Evolutionary conservation across 2,797 vertebrate species (phyloP).

Genomic region (Falco novaeseelandiae): DNA sequence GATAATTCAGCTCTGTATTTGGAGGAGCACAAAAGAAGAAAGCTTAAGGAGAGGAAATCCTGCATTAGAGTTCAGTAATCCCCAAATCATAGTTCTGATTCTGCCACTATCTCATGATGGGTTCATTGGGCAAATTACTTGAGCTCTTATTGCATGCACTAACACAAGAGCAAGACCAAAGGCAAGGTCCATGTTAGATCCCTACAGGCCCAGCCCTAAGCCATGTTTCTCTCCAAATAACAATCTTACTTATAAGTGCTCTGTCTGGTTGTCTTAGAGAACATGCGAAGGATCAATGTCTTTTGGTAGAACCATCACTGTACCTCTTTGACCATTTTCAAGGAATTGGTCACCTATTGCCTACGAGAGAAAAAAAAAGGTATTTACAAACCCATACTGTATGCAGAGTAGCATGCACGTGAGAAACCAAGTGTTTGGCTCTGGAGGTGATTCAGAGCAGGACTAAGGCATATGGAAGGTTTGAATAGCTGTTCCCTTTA

Average conservation of each 20-base stretch:
- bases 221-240: not conserved
- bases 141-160: not conserved
- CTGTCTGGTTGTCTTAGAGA: not conserved
- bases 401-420: rapidly evolving
- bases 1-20: not conserved
- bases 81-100: not conserved
- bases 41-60: not conserved
- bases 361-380: not conserved
- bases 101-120: not conserved
- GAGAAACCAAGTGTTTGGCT: not conserved
- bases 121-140: not conserved
- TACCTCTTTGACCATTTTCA: not conserved
- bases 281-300: not conserved
- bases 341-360: not conserved
- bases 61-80: not conserved
- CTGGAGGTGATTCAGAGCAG: not conserved
- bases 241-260: not conserved
- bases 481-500: not conserved
- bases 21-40: not conserved
- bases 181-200: not conserved
- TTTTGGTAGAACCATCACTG: not conserved
- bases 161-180: not conserved
- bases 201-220: not conserved
- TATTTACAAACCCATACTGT: not conserved
- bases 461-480: not conserved